Base-by-base conservation (phyloP, 2,113 vertebrate genomes). In the rat (Rattus norvegicus) region DNA sequence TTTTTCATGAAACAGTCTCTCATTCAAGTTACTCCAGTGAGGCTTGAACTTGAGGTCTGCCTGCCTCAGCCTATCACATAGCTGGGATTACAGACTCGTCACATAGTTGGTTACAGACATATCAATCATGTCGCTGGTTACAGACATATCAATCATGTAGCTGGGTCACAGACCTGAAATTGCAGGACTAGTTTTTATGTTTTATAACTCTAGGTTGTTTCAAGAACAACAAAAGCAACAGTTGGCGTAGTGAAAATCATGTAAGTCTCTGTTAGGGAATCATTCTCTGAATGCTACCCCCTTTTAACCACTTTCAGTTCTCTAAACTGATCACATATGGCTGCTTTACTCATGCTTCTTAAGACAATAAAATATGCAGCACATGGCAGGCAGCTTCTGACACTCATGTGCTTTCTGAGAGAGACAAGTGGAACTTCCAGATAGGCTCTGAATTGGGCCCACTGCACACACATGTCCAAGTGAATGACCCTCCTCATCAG, bases 341-440 rank as follows among this genome's bases (percentile, higher is more conserved):
- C 28, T 7, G 63, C 54, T 12, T 26, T 77, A 4, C 39, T 49
- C 54, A 75, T 54, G 30, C 49, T 79, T 67, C 87, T 90, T 49
- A n/a, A 3, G 52, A 70, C 61, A 91, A 90, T 54, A 77, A 63
- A 85, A 70, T 63, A n/a, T 10, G 26, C 16, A 43, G 33, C 12
- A 69, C 59, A 20, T 14, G 61, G 26, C 63, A 49, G 70, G 36
- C 30, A 49, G 52, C 63, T 72, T 77, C 92, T 77, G 63, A 96
- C 76, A 61, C 76, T 36, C 22, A 9, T 0, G 49, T 0, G 0
- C 56, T 80, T 90, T 88, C 70, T 54, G 36, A 5, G 69, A 88
- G 85, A 67, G 75, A 76, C 92, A 65, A 90, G 69, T 70, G 69
- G 72, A 54, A 75, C 76, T 92, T 94, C 80, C 61, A 70, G 85